Conservation (phyloP, 2,113 vertebrate genomes). For the Bambusicola thoracicus region DNA sequence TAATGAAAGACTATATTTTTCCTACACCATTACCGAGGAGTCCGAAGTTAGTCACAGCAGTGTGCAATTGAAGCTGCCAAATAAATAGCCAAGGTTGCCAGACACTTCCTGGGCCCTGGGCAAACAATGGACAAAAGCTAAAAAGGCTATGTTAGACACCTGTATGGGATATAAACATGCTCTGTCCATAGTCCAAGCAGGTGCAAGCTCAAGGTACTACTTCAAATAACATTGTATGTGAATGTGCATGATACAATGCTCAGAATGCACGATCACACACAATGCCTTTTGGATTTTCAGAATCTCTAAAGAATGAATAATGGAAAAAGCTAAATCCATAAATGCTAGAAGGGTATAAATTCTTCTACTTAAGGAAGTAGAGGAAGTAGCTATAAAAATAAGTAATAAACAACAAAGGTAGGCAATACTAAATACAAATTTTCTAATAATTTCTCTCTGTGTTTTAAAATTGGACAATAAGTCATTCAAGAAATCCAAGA, state of each 20-base stretch:
- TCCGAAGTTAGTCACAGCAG: neutral
- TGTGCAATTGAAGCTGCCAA: neutral
- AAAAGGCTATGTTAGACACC: neutral
- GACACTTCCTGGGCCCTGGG: neutral
- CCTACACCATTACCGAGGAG: neutral
- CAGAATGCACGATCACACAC: neutral
- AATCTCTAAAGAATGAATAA: neutral
- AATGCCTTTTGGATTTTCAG: neutral
- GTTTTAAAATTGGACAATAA: conserved; percentile 6
- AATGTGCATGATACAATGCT: neutral
- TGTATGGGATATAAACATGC: neutral
- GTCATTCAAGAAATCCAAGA: neutral
- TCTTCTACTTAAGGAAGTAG: neutral
- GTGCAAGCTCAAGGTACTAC: neutral
- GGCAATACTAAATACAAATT: conserved; percentile 13
- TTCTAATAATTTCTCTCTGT: conserved; percentile 25
- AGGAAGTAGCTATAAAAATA: conserved; percentile 32
- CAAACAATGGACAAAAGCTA: neutral
- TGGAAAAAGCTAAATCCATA: neutral
- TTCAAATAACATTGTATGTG: neutral
- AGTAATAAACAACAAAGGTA: conserved; percentile 14
- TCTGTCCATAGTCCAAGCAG: neutral
- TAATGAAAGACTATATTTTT: neutral
- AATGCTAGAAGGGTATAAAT: conserved; percentile 9
- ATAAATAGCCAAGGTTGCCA: neutral